A percentile compares a stretch with the other conserved stretches of the same genome.
phyloP scores from a whole-genome alignment of 2,113 vertebrate species.

The Eurypyga helias region DNA sequence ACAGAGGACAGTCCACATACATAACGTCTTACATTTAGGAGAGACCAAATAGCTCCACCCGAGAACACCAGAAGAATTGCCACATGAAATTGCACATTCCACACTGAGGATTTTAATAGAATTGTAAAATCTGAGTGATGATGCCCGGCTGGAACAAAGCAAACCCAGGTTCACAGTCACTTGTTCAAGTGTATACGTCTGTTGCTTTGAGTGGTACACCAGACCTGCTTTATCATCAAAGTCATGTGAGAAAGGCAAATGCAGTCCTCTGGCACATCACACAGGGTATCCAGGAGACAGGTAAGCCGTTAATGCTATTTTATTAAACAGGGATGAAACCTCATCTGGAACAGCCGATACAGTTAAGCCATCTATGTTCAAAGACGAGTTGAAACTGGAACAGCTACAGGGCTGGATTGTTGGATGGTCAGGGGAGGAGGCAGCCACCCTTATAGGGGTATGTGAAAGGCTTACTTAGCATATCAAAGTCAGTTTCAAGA shows the following conservation, averaged over 20 bases:
- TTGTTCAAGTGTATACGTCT: background rate
- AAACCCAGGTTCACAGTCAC: background rate
- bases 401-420: background rate
- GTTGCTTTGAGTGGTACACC: background rate
- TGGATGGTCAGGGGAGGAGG: background rate
- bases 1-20: background rate
- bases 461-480: background rate
- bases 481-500: background rate
- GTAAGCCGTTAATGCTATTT: background rate
- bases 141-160: background rate
- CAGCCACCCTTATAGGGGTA: rapidly evolving
- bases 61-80: background rate
- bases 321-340: background rate
- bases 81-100: background rate
- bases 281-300: background rate
- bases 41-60: too few relatives aligned
- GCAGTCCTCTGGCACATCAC: background rate
- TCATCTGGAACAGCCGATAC: background rate
- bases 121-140: background rate
- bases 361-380: background rate
- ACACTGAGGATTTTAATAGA: background rate
- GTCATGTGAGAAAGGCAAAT: background rate
- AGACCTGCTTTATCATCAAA: background rate
- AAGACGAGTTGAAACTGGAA: background rate
- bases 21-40: rapidly evolving